Base-by-base conservation (phyloP, 2,797 vertebrate species). In the Cyprinella venusta region DNA sequence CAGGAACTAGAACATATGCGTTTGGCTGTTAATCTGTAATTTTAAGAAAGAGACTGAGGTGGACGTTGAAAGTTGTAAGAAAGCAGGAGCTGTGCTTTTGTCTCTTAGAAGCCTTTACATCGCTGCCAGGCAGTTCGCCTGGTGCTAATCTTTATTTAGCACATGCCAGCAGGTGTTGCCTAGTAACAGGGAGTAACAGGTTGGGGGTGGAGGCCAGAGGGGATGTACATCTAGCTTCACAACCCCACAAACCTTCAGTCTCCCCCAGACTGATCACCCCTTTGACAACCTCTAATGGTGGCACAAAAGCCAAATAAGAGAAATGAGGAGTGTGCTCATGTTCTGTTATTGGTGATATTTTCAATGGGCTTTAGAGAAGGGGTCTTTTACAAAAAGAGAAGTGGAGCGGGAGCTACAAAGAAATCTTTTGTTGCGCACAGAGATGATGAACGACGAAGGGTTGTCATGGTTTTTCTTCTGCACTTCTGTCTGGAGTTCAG, bases 81-180 rank as follows among this genome's bases (percentile, higher is more conserved):
- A 84, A 52, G 83, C 77, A 70, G 56, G 75, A 83, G 80, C n/a
- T 85, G 88, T 86, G 80, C 76, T 77, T 79, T 78, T 79, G 50
- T 59, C 79, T 84, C 61, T 56, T 70, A 67, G 59, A 84, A 83
- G 71, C 72, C 77, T 69, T 85, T 84, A 78, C 76, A 81, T 84
- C 30, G 54, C 81, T 79, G 84, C 77, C 78, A 76, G 77, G 38
- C 52, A 45, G 77, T 71, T 83, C 81, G 81, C 88, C 84, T 89
- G 87, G 88, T 89, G 91, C 89, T 91, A 92, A 90, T 93, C 93
- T 94, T 94, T 94, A 95, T 94, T 94, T 94, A 94, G 94, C 94
- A 93, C 93, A 94, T 95, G 93, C 93, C 94, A 94, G 93, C 93
- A 94, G 94, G 94, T 94, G 95, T 95, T 95, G 95, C 94, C 92